Conservation (phyloP, 2,888 invertebrate genomes). For the Tachina fera region DNA sequence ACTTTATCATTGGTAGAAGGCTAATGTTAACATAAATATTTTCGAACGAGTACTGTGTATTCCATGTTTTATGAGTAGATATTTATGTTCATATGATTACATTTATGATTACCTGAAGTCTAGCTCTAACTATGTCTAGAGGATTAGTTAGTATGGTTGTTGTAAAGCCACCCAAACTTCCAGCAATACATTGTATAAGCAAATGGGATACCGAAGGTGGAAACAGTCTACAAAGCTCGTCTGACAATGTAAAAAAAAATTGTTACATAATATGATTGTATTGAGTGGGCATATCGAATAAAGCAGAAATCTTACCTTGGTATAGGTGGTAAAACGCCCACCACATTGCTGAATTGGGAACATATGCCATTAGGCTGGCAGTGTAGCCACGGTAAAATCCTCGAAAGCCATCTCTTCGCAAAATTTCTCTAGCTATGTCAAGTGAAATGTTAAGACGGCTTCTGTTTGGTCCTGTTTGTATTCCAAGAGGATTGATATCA, state of each 20-base stretch:
- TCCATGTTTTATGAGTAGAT: too few species aligned
- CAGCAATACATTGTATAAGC: slow-evolving; percentile 94
- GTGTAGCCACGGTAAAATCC: slow-evolving; percentile 98
- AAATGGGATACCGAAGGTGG: slow-evolving; percentile 92
- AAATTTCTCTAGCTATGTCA: slow-evolving; percentile 90
- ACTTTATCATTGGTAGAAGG: too few species aligned
- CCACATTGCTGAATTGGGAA: slow-evolving; percentile 98
- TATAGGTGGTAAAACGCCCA: slow-evolving; percentile 97
- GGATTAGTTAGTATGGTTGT: slow-evolving; percentile 98
- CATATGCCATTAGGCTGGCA: slow-evolving; percentile 95
- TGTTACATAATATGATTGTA: background rate
- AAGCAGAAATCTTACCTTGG: slow-evolving; percentile 87
- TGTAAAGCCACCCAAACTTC: slow-evolving; percentile 95
- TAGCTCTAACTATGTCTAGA: slow-evolving; percentile 94
- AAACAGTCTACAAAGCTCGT: slow-evolving; percentile 88
- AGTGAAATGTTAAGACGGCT: slow-evolving; percentile 88
- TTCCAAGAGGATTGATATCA: slow-evolving; percentile 89
- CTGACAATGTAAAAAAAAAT: slow-evolving; percentile 83
- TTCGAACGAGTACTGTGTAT: too few species aligned
- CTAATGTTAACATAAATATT: too few species aligned
- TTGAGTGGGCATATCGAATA: background rate
- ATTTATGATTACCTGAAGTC: slow-evolving; percentile 89
- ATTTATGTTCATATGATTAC: too few species aligned
- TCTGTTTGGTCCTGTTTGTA: slow-evolving; percentile 86
- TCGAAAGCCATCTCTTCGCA: slow-evolving; percentile 90